Evolutionary conservation across 2,888 invertebrate species (phyloP).

Genomic region (Cryptocephalus moraei): DNA sequence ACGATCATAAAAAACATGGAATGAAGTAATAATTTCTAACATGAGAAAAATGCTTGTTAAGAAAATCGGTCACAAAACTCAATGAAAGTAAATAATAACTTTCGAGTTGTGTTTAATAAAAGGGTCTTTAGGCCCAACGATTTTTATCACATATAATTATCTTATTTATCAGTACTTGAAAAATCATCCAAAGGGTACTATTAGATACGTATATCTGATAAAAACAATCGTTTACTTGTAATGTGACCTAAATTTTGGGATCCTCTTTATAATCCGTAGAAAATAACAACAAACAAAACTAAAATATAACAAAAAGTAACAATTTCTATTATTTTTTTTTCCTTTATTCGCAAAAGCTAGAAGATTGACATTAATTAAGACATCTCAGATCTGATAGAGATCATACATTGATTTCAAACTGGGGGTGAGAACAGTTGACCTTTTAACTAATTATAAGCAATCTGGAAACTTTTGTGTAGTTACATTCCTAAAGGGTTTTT

Average conservation of each 20-base stretch:
- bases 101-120: neutral
- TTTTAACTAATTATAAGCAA: neutral
- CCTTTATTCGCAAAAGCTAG: neutral
- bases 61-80: neutral
- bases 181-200: neutral
- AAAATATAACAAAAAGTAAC: constrained; percentile 19
- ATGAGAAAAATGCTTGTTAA: neutral
- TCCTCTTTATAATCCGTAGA: constrained; percentile 9
- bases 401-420: no score
- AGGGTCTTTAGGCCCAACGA: constrained; percentile 2
- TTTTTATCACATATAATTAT: constrained; percentile 6
- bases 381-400: no score
- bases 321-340: constrained; percentile 9
- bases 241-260: constrained; percentile 10
- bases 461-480: neutral
- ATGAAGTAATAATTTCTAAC: neutral
- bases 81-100: neutral
- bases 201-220: constrained; percentile 4
- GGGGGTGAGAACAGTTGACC: neutral
- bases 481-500: no score
- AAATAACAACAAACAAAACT: constrained; percentile 20
- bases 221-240: constrained; percentile 1
- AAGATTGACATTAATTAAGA: neutral
- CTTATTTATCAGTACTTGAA: constrained; percentile 1
- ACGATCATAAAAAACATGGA: neutral